Percentiles rank a stretch among this genome's conserved stretches.
phyloP scores from a whole-genome alignment of 1,140 invertebrate species.

The Temnothorax nylanderi region DNA sequence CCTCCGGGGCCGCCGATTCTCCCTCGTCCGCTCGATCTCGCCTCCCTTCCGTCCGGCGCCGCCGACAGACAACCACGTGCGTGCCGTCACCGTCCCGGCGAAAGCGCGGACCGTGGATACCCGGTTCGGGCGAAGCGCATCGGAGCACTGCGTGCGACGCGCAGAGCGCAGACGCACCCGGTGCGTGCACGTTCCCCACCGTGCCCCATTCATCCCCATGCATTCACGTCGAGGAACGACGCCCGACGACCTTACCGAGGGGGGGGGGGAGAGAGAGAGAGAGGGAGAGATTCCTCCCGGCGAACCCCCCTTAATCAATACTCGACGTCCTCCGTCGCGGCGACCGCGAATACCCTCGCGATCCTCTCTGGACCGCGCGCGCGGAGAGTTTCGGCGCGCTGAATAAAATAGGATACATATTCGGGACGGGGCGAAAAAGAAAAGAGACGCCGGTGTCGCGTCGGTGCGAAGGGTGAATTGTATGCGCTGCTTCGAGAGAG shows the following conservation, averaged over 20 bases:
- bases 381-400: slow-evolving; percentile 31
- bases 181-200: slow-evolving; percentile 38
- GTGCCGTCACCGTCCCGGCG: slow-evolving; percentile 41
- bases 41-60: neutral
- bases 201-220: slow-evolving; percentile 61
- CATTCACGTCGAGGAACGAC: slow-evolving; percentile 66
- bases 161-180: slow-evolving; percentile 62
- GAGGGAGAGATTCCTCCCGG: slow-evolving; percentile 63
- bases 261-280: slow-evolving; percentile 23
- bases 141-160: neutral
- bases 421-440: neutral
- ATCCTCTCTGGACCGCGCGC: slow-evolving; percentile 66
- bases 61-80: slow-evolving; percentile 72
- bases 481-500: neutral
- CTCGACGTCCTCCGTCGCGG: slow-evolving; percentile 65
- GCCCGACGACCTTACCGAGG: slow-evolving; percentile 44
- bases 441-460: neutral
- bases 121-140: neutral
- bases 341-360: slow-evolving; percentile 64
- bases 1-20: slow-evolving; percentile 1
- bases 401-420: slow-evolving; percentile 6
- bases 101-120: slow-evolving; percentile 7
- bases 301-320: slow-evolving; percentile 76
- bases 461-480: neutral
- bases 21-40: neutral